Conservation (phyloP, 92 coral and sea anemone species). For the Blastomussa wellsi region DNA sequence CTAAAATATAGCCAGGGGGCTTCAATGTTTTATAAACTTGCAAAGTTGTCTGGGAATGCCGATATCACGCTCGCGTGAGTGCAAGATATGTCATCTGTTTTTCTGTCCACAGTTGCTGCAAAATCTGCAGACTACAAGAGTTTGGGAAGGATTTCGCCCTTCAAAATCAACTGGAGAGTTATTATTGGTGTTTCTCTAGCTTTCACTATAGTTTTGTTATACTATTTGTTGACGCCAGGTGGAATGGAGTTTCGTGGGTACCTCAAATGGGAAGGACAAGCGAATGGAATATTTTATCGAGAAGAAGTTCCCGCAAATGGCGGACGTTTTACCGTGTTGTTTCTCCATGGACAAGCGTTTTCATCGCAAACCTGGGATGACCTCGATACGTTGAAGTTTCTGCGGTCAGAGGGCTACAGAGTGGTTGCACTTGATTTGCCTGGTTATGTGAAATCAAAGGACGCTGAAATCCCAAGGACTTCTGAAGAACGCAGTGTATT, state of each 20-base stretch:
- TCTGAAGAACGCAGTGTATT: constrained; percentile 59
- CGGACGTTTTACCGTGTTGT: constrained; percentile 48
- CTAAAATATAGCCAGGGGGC: too few relatives aligned
- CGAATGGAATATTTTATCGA: constrained; percentile 27
- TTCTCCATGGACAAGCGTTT: constrained; percentile 82
- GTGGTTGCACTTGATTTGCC: constrained; percentile 88
- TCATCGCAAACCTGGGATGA: constrained; percentile 84
- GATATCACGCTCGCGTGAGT: background rate
- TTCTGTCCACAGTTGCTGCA: constrained; percentile 18
- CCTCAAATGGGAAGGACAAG: constrained; percentile 35
- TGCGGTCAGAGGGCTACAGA: constrained; percentile 62
- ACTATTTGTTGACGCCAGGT: constrained; percentile 22
- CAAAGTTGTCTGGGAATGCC: background rate
- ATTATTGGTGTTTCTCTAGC: constrained; percentile 33
- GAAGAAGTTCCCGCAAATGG: constrained; percentile 12
- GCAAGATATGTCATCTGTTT: constrained; percentile 8
- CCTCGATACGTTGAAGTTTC: constrained; percentile 72
- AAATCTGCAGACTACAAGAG: constrained; percentile 24
- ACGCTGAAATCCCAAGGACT: constrained; percentile 34
- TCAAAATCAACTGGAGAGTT: constrained; percentile 38
- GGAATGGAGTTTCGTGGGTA: constrained; percentile 26
- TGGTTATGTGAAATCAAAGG: constrained; percentile 67
- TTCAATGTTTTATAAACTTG: background rate
- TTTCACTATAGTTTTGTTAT: background rate
- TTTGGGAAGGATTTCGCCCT: constrained; percentile 1